Evolutionary conservation across 2,797 vertebrate species (phyloP).

Genomic region (Chromis chromis): DNA sequence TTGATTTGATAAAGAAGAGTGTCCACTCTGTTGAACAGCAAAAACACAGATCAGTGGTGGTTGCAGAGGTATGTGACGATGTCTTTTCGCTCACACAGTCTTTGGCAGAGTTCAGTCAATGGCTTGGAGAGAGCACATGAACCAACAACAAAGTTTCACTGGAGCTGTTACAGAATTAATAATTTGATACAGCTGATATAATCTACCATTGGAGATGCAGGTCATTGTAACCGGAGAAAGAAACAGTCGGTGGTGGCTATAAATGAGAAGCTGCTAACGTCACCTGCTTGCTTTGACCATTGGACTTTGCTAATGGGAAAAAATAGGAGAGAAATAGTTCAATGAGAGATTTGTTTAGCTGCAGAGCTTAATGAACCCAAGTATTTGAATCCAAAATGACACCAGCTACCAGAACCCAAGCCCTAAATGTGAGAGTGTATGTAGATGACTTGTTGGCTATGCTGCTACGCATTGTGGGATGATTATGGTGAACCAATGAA

Average conservation of each 20-base stretch:
- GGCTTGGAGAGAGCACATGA: not conserved
- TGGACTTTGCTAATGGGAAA: not conserved
- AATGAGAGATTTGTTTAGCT: not conserved
- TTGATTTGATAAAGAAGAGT: not conserved
- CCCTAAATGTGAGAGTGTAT: slow-evolving; percentile 35
- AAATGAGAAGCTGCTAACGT: slow-evolving; percentile 7
- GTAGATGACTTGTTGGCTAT: slow-evolving; percentile 52
- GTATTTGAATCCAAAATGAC: not conserved
- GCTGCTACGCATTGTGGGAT: slow-evolving; percentile 62
- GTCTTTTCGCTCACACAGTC: not conserved
- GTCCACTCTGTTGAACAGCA: not conserved
- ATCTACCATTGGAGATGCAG: not conserved
- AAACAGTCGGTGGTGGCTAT: not conserved
- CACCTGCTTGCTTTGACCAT: slow-evolving; percentile 1
- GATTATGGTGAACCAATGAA: slow-evolving; percentile 60
- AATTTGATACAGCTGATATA: not conserved
- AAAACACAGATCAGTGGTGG: not conserved
- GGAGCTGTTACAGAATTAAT: not conserved
- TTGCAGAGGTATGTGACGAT: not conserved
- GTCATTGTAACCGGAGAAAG: not conserved
- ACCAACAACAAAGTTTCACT: not conserved
- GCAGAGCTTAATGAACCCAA: not conserved
- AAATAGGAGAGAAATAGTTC: not conserved
- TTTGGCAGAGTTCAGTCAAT: not conserved
- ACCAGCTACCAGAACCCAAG: slow-evolving; percentile 9